Conservation (phyloP, 1,140 invertebrate species). For the Theocolax elegans region DNA sequence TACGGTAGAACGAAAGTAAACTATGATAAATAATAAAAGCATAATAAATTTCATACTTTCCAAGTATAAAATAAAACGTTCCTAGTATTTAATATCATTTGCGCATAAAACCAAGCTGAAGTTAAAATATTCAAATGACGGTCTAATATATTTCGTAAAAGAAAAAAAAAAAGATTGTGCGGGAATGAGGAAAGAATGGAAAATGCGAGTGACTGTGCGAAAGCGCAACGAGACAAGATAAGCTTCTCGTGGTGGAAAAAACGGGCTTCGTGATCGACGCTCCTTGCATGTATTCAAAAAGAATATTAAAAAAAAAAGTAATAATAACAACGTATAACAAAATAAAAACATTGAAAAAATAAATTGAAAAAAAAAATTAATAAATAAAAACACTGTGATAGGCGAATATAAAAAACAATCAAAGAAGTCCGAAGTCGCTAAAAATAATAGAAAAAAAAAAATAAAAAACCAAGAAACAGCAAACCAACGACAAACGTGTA, state of each 20-base stretch:
- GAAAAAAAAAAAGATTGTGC: background rate
- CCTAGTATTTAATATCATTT: no score
- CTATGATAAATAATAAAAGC: no score
- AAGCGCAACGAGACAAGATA: slow-evolving; percentile 27
- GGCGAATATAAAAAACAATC: slow-evolving; percentile 42
- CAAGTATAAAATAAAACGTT: no score
- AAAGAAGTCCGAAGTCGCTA: slow-evolving; percentile 53
- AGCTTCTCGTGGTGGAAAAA: background rate
- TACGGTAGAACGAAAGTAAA: no score
- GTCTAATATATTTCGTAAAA: background rate
- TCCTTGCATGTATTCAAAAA: slow-evolving; percentile 27
- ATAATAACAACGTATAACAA: no score
- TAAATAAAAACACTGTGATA: slow-evolving; percentile 43
- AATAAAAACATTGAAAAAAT: slow-evolving; percentile 8
- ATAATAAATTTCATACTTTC: no score
- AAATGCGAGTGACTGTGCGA: slow-evolving; percentile 30
- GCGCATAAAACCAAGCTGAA: no score
- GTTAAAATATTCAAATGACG: background rate
- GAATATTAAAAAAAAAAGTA: slow-evolving; percentile 19
- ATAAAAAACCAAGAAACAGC: slow-evolving; percentile 60
- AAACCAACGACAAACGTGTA: slow-evolving; percentile 67
- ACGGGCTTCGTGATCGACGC: slow-evolving; percentile 16
- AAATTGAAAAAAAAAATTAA: slow-evolving; percentile 11
- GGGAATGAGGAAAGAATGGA: background rate
- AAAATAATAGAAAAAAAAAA: slow-evolving; percentile 50